Base-by-base conservation (phyloP, 2,113 vertebrate genomes). In the Asarcornis scutulata region DNA sequence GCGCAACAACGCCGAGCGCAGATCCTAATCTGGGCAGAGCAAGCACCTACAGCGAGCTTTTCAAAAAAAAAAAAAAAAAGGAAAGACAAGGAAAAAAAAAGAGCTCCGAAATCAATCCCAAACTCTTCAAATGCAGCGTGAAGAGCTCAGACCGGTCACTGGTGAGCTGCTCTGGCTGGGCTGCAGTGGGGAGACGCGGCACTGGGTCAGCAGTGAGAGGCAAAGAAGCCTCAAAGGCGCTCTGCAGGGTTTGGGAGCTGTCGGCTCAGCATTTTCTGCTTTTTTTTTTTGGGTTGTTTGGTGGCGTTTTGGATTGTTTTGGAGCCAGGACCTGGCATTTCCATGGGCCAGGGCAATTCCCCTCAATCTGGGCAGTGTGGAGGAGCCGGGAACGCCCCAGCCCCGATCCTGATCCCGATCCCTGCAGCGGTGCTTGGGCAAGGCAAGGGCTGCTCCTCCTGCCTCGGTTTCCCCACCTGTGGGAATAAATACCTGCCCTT, bases 11-110 rank as follows among this genome's bases (percentile, higher is more conserved):
- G 86, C 76, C 63, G 93, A 91, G 91, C 91, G 3, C 72, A 48
- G 95, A 92, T 95, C 82, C 92, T 79, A 94, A 95, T 96, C 95
- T 86, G 92, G 79, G 90, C 81, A 20, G 88, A 20, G 88, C 29
- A 94, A 22, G 82, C 73, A 38, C 62, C 29, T 4, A 3, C 53
- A 7, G 86, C 3, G 8, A 3, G 18, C 2, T 14, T 8, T 6
- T 3, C 20, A 4, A 5, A 36, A 58, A 26, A 31, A 56, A 18
- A 38, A 34, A 56, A 15, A 23, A 17, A 7, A 7, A 5, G 6
- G 22, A 21, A 53, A 53, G 3, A 38, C 5, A 27, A 21, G 56
- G 7, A 40, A 36, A 36, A 44, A 31, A 23, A 56, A 18, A 1
- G 6, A 25, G 14, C 29, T 34, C 50, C 23, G 9, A 25, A 23